These are phyloP conservation scores for Tarsius wallacei DNA, from an alignment of 2,797 vertebrate species.

Conservation along the genomic window DNA sequence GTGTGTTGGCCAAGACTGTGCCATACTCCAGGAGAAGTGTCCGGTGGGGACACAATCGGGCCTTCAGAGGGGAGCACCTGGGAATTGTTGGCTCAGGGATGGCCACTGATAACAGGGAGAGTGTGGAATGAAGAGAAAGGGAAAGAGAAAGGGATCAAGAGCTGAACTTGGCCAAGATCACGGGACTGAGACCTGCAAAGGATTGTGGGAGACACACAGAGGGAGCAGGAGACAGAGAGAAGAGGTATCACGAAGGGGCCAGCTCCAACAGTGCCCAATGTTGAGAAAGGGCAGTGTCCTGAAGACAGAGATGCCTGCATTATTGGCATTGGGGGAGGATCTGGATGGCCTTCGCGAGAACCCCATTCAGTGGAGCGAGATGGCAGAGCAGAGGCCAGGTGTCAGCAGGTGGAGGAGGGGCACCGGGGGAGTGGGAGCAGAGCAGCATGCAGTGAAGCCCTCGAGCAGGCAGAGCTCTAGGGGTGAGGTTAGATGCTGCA, in stretches of 20 bases:
- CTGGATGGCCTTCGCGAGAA: not conserved
- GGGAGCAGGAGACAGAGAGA: not conserved
- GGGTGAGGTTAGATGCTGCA: not conserved
- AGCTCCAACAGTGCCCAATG: fast-evolving
- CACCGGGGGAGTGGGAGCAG: not conserved
- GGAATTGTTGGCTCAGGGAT: not conserved
- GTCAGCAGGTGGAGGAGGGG: not conserved
- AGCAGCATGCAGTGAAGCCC: too few species aligned
- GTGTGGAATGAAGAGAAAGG: not conserved
- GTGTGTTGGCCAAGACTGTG: not conserved
- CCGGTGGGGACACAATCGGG: not conserved
- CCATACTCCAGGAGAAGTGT: not conserved
- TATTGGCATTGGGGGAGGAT: not conserved
- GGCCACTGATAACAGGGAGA: not conserved
- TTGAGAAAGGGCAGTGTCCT: not conserved
- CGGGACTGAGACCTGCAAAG: not conserved
- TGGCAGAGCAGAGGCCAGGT: not conserved
- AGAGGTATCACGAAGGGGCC: not conserved
- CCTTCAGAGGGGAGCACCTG: not conserved
- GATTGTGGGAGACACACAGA: not conserved
- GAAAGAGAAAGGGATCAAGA: not conserved
- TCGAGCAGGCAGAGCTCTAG: not conserved
- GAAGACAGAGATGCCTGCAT: not conserved
- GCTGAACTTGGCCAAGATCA: not conserved
- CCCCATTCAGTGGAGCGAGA: not conserved